These are phyloP conservation scores for Drosophila anomelani DNA, from an alignment of 2,888 invertebrate genomes.

Conservation along the genomic window DNA sequence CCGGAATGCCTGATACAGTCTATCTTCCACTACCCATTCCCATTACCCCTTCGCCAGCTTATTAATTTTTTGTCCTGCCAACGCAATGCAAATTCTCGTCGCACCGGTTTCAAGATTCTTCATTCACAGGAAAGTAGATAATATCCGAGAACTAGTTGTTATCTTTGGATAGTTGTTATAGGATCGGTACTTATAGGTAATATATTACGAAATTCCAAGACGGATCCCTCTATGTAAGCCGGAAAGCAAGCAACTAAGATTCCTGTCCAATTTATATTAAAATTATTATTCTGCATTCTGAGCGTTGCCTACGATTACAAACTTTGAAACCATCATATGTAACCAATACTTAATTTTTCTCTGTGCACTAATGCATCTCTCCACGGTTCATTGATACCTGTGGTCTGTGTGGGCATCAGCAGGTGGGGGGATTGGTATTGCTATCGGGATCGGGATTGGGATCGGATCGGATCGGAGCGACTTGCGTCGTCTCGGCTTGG, in stretches of 20 bases:
- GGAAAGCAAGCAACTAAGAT: not conserved
- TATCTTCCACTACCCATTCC: slow-evolving; percentile 21
- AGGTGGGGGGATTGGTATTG: slow-evolving; percentile 22
- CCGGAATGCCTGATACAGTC: slow-evolving; percentile 6
- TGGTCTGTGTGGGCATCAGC: not conserved
- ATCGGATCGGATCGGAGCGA: slow-evolving; percentile 6
- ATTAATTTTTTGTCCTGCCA: slow-evolving; percentile 33
- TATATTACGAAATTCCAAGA: not conserved
- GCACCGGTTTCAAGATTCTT: slow-evolving; percentile 56
- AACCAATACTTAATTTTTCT: not conserved
- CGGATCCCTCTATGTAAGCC: not conserved
- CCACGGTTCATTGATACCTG: slow-evolving; percentile 67
- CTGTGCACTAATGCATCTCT: slow-evolving; percentile 22
- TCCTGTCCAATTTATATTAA: not conserved
- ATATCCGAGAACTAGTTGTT: no score
- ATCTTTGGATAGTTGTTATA: not conserved
- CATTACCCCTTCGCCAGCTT: slow-evolving; percentile 1
- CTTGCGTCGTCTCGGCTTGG: slow-evolving; percentile 36
- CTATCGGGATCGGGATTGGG: slow-evolving; percentile 15
- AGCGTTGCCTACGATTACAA: no score
- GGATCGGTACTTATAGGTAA: not conserved
- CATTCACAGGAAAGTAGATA: not conserved
- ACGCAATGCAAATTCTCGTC: slow-evolving; percentile 60
- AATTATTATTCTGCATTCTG: not conserved
- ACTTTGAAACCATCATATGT: not conserved